These are phyloP conservation scores for Parasteatoda lunata DNA, from an alignment of 2,888 invertebrate species.

Conservation along the genomic window DNA sequence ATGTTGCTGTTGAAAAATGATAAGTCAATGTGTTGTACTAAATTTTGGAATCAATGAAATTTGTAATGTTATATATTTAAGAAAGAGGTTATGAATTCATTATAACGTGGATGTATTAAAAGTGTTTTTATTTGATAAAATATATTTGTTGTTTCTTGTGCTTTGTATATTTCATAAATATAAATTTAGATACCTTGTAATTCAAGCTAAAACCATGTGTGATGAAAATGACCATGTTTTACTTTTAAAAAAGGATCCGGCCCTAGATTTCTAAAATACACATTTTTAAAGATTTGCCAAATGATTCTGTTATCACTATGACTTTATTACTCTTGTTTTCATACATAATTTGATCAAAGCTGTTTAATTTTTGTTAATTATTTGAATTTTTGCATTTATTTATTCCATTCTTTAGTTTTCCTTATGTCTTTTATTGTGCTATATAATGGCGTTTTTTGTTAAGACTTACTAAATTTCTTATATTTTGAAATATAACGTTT, in stretches of 20 bases:
- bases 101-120: slow-evolving; percentile 40
- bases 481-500: no score
- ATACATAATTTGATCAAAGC: no score
- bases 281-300: no score
- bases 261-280: background rate
- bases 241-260: slow-evolving; percentile 31
- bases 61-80: slow-evolving; percentile 36
- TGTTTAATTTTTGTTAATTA: no score
- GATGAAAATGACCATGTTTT: slow-evolving; percentile 30
- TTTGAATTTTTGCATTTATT: no score
- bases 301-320: no score
- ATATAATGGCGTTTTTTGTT: no score
- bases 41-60: slow-evolving; percentile 49
- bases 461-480: no score
- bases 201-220: slow-evolving; percentile 38
- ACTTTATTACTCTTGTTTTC: no score
- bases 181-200: slow-evolving; percentile 52
- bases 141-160: slow-evolving; percentile 56
- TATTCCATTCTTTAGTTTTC: no score
- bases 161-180: slow-evolving; percentile 61
- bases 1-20: slow-evolving; percentile 53
- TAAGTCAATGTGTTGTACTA: slow-evolving; percentile 37
- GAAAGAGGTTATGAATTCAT: slow-evolving; percentile 46
- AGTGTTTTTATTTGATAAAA: slow-evolving; percentile 40
- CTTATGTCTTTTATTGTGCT: no score